These are phyloP conservation scores for Sycophila texana DNA, from an alignment of 2,888 invertebrate genomes.

Conservation along the genomic window DNA sequence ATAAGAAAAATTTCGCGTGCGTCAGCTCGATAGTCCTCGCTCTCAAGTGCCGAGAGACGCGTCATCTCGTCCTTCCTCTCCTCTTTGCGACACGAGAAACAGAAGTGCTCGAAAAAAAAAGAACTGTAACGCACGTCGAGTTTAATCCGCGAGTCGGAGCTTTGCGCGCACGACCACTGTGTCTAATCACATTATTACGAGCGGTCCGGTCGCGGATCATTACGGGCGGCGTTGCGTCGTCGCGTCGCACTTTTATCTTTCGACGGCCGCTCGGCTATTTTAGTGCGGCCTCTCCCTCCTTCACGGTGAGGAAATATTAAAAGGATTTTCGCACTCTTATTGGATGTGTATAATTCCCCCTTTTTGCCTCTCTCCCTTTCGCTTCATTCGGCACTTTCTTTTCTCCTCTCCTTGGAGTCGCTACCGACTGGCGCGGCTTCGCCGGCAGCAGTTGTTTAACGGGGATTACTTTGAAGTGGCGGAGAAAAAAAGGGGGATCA, in stretches of 20 bases:
- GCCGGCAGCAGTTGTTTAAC: constrained; percentile 54
- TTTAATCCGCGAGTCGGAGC: too few species aligned
- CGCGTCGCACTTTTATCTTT: constrained; percentile 16
- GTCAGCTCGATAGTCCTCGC: neutral
- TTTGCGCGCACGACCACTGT: constrained; percentile 40
- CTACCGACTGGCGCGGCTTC: constrained; percentile 44
- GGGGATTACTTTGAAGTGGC: constrained; percentile 55
- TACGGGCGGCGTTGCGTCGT: constrained; percentile 29
- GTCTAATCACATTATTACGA: constrained; percentile 56
- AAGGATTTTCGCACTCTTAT: constrained; percentile 54
- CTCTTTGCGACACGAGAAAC: too few species aligned
- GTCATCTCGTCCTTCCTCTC: too few species aligned
- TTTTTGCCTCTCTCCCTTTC: constrained; percentile 11
- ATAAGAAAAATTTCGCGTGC: constrained; percentile 36
- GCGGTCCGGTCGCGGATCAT: constrained; percentile 53
- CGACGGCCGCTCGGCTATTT: constrained; percentile 31
- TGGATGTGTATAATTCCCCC: constrained; percentile 31
- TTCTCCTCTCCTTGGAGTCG: too few species aligned
- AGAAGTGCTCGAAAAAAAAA: too few species aligned
- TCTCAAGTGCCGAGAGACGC: neutral
- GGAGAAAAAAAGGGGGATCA: constrained; percentile 41
- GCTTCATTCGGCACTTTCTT: constrained; percentile 13
- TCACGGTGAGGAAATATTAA: constrained; percentile 42
- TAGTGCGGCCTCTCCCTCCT: constrained; percentile 10
- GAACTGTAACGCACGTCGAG: too few species aligned